These are phyloP conservation scores for Pteruthius melanotis DNA, from an alignment of 2,113 vertebrate species.

Conservation along the genomic window DNA sequence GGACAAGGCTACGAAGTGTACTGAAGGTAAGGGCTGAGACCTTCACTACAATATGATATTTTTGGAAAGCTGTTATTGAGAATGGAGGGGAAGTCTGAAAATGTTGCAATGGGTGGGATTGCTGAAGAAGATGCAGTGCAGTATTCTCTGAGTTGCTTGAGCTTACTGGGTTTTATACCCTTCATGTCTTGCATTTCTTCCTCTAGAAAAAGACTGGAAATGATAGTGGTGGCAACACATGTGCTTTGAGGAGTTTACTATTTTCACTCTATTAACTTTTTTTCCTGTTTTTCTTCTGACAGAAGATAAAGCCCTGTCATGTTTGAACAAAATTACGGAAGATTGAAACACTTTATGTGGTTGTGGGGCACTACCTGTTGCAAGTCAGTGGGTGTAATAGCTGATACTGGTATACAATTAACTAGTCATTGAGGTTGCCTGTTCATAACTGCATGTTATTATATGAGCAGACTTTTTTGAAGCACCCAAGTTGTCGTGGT, in stretches of 20 bases:
- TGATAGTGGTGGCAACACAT: fast-evolving
- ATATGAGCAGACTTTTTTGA: neutral
- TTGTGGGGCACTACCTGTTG: neutral
- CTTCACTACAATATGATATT: neutral
- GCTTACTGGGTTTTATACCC: neutral
- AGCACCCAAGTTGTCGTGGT: fast-evolving
- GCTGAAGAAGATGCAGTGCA: neutral
- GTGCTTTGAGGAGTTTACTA: neutral
- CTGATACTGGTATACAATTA: neutral
- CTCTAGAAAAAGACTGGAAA: neutral
- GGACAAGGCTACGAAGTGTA: neutral
- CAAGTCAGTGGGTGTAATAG: neutral
- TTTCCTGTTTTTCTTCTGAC: neutral
- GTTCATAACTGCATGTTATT: neutral
- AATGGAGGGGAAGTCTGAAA: neutral
- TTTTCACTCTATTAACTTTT: neutral
- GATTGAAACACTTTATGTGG: neutral
- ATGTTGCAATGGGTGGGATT: neutral
- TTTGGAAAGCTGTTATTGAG: neutral
- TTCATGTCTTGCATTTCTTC: neutral
- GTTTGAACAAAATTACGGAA: neutral
- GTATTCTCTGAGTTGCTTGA: neutral
- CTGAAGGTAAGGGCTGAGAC: neutral
- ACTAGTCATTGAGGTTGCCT: neutral
- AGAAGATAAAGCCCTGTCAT: neutral